A percentile compares a stretch with the other conserved stretches of the same genome.
These are phyloP conservation scores for Sebastes kiyomatsui DNA, from an alignment of 2,797 vertebrate genomes.

Conservation along the genomic window DNA sequence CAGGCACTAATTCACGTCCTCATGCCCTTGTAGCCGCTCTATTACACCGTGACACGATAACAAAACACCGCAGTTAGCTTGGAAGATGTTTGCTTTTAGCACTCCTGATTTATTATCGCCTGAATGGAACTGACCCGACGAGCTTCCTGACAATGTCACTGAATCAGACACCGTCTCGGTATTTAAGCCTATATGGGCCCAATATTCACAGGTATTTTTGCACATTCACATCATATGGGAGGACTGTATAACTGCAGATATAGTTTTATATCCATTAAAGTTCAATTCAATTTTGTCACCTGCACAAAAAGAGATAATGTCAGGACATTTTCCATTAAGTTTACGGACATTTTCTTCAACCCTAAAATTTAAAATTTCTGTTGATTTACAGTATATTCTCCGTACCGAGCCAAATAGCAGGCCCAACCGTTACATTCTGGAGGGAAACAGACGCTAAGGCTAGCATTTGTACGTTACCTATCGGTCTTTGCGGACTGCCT, in stretches of 20 bases:
- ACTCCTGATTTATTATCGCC: not conserved
- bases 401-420: too few species aligned
- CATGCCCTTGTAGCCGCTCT: not conserved
- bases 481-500: too few species aligned
- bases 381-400: too few species aligned
- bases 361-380: too few species aligned
- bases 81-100: not conserved
- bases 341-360: too few species aligned
- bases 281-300: too few species aligned
- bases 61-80: not conserved
- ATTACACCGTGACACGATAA: not conserved
- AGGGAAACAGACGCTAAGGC: too few species aligned
- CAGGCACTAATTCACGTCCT: not conserved
- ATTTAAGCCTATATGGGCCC: not conserved
- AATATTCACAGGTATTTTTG: not conserved
- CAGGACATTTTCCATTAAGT: too few species aligned
- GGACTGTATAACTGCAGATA: not conserved
- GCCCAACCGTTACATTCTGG: too few species aligned
- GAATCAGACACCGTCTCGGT: not conserved
- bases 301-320: too few species aligned
- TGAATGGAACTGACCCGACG: not conserved
- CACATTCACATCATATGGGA: not conserved
- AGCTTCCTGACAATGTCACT: not conserved
- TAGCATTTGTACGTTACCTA: too few species aligned
- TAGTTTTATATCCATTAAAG: too few species aligned